Evolutionary conservation across 1,140 invertebrate species (phyloP).

Genomic region (Drosophila bifasciata): DNA sequence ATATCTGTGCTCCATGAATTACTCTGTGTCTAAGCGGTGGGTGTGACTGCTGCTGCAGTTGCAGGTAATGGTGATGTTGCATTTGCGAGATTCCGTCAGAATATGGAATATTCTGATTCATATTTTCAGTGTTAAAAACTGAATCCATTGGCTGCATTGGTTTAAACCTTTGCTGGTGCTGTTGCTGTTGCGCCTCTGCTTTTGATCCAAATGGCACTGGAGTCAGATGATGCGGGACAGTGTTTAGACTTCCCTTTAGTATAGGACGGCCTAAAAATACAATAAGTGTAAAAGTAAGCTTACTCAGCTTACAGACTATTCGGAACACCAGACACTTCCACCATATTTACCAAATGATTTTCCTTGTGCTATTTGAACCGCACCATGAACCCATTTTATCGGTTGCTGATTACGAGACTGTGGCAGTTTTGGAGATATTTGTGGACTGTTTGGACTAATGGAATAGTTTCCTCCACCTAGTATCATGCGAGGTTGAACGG

Average conservation of each 20-base stretch:
- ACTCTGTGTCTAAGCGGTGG: conserved; percentile 44
- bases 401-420: conserved; percentile 39
- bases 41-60: conserved; percentile 53
- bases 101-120: conserved; percentile 43
- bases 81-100: conserved; percentile 47
- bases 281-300: too few species aligned
- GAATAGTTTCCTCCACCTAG: conserved; percentile 70
- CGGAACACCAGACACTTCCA: too few species aligned
- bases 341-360: conserved; percentile 58
- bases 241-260: conserved; percentile 68
- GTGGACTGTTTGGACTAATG: conserved; percentile 34
- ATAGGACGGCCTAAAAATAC: conserved; percentile 72
- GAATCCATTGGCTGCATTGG: conserved; percentile 82
- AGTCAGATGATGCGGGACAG: conserved; percentile 33
- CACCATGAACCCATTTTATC: conserved; percentile 70
- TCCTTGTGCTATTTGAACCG: conserved; percentile 44
- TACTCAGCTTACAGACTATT: too few species aligned
- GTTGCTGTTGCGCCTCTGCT: conserved; percentile 25
- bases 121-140: conserved; percentile 65
- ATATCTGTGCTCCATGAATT: conserved; percentile 46
- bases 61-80: conserved; percentile 61
- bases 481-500: conserved; percentile 73
- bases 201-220: conserved; percentile 34
- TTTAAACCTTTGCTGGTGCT: conserved; percentile 33
- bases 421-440: conserved; percentile 52